phyloP scores from a whole-genome alignment of 2,888 invertebrate species.

The Ceriagrion tenellum region DNA sequence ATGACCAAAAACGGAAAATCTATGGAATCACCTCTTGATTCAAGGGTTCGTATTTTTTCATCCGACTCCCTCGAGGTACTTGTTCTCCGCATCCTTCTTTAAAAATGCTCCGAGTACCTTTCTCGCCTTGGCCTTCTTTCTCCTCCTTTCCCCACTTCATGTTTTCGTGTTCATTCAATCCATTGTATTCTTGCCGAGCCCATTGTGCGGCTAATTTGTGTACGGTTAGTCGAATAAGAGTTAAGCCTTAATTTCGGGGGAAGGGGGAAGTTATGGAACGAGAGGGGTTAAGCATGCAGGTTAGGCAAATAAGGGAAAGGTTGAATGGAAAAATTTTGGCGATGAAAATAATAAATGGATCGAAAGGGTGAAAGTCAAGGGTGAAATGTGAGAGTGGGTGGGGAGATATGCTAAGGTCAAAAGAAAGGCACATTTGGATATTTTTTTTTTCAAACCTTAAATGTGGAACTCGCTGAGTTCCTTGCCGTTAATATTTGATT shows the following conservation, averaged over 20 bases:
- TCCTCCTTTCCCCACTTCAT: not conserved
- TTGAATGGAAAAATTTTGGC: not conserved
- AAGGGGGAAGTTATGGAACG: not conserved
- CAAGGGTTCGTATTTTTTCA: not conserved
- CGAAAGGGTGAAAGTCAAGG: not conserved
- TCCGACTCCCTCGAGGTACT: not conserved
- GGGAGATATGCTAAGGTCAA: not conserved
- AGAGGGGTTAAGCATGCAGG: not conserved
- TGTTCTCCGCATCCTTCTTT: not conserved
- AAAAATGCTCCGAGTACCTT: not conserved
- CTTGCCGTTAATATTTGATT: not conserved
- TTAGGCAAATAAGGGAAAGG: not conserved
- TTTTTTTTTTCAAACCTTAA: not conserved
- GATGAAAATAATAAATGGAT: not conserved
- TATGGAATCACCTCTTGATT: too few species aligned
- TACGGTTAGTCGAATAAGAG: not conserved
- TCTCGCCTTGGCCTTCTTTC: not conserved
- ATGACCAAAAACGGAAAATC: too few species aligned
- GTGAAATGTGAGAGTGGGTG: not conserved
- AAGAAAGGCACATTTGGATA: not conserved
- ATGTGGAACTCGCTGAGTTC: not conserved
- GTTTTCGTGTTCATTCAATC: not conserved
- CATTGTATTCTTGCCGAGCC: not conserved
- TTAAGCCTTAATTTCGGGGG: constrained; percentile 10
- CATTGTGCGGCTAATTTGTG: not conserved